Percentiles rank a stretch among this genome's conserved stretches.
Conservation (phyloP, 2,113 vertebrate genomes). For the Desmodus rotundus region DNA sequence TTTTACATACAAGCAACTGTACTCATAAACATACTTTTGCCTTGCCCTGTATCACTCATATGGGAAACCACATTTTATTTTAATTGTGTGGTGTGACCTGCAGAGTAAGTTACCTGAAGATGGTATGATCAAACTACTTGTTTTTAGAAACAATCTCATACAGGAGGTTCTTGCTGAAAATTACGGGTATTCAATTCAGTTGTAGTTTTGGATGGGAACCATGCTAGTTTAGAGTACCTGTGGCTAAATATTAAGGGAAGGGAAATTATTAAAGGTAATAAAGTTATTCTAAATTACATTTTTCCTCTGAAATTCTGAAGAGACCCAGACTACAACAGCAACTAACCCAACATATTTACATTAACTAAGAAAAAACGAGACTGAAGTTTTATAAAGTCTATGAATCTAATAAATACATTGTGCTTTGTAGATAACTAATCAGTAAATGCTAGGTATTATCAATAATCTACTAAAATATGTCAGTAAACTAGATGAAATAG, state of each 20-base stretch:
- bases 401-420: not conserved
- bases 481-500: not conserved
- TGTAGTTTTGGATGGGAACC: not conserved
- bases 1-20: not conserved
- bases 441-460: not conserved
- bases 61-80: not conserved
- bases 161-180: not conserved
- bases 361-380: not conserved
- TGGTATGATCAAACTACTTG: not conserved
- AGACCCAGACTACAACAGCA: not conserved
- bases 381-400: not conserved
- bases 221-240: not conserved
- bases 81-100: not conserved
- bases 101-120: not conserved
- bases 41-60: not conserved
- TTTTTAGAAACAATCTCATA: not conserved
- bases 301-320: not conserved
- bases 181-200: not conserved
- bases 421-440: not conserved
- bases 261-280: not conserved
- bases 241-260: not conserved
- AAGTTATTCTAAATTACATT: not conserved
- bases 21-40: not conserved
- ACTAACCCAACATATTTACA: not conserved
- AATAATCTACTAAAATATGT: not conserved